Base-by-base conservation (phyloP, 2,888 invertebrate species). In the Cerastoderma edule region DNA sequence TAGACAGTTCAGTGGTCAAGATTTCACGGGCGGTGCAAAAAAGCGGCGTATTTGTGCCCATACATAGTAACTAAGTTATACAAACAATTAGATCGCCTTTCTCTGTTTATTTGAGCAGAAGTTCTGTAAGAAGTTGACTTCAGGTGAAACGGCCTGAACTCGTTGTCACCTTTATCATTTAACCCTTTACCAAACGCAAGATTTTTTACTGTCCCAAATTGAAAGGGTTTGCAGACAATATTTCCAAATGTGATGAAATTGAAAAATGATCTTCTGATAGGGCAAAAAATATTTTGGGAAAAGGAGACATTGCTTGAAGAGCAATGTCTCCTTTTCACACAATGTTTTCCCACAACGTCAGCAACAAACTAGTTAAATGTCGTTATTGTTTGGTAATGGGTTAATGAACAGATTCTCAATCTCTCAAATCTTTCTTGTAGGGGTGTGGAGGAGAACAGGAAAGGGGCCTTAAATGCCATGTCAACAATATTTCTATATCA, bases 1-100 rank as follows among this genome's bases (percentile, higher is more conserved):
- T 77, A 72, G 65, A 77, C 69, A 50, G 64, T 35, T 70, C 50
- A 28, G 35, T 33, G 24, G 53, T 30, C 53, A 53, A 44, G 33
- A 63, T 70, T 64, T 68, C 70, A 70, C 33, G 63, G 70, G 22
- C 13, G n/a, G 53, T 48, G 35, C 65, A 53, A 39, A 39, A 33
- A 27, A 27, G 39, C 24, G 33, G 13, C 39, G 39, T 60, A 60
- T 60, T 60, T 60, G 39, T 60, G 60, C 60, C 60, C 60, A 35
- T 60, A 60, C 39, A 60, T 60, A 24, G 60, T 60, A 60, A 60
- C 60, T 60, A 60, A 60, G 60, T 60, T 60, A 39, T 60, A 60
- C 60, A 60, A 60, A 60, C 60, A 60, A 39, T 39, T 60, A 57
- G 22, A 50, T 27, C 50, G 27, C 27, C 54, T 27, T 27, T 28